Percentiles rank a stretch among this genome's conserved stretches.
These are phyloP conservation scores for Caenorhabditis uteleia DNA, from an alignment of 2,888 invertebrate genomes.

Conservation along the genomic window DNA sequence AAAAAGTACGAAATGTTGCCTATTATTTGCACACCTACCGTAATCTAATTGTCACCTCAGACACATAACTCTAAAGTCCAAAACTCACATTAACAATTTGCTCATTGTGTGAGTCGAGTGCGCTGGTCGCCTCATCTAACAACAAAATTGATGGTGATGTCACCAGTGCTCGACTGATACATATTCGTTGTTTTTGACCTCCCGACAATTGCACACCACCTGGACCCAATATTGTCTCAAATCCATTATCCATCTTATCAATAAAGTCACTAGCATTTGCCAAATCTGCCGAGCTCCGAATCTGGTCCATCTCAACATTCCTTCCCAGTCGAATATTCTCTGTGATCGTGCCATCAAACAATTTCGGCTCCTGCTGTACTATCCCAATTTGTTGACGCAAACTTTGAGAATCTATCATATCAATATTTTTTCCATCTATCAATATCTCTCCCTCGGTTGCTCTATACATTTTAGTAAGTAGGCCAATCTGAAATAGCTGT, in stretches of 20 bases:
- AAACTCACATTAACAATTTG: constrained; percentile 60
- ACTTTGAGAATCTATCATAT: constrained; percentile 20
- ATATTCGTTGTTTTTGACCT: constrained; percentile 70
- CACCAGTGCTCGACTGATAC: constrained; percentile 69
- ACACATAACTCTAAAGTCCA: no score
- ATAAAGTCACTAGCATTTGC: constrained; percentile 63
- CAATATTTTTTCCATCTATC: constrained; percentile 47
- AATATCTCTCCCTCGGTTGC: constrained; percentile 40
- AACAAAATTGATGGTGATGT: constrained; percentile 70
- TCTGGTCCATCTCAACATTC: constrained; percentile 17
- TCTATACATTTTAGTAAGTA: constrained; percentile 46
- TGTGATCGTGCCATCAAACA: constrained; percentile 54
- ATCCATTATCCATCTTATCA: constrained; percentile 46
- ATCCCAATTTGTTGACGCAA: constrained; percentile 51
- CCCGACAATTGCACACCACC: constrained; percentile 70
- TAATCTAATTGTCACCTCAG: no score
- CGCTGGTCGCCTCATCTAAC: constrained; percentile 71
- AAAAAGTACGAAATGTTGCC: neutral
- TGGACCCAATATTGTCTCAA: constrained; percentile 68
- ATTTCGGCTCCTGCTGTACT: constrained; percentile 57
- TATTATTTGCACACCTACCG: neutral
- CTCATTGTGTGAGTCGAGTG: constrained; percentile 71
- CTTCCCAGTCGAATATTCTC: constrained; percentile 53
- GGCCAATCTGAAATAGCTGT: no score
- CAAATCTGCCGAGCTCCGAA: constrained; percentile 36